These are phyloP conservation scores for Lepas anatifera DNA, from an alignment of 2,888 invertebrate species.

Conservation along the genomic window DNA sequence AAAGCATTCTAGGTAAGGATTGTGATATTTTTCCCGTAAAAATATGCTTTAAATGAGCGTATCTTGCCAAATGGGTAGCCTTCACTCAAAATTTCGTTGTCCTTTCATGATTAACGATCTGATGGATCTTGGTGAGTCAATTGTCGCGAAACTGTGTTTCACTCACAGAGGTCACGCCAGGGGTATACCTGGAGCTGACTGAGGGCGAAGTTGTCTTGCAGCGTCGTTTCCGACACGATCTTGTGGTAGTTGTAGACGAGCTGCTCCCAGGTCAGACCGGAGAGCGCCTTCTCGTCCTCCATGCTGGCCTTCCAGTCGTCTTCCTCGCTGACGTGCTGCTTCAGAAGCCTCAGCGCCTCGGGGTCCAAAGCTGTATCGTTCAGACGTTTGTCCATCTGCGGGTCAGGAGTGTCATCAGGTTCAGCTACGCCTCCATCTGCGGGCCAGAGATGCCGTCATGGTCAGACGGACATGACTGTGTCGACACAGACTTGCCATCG, in stretches of 20 bases:
- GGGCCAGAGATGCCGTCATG: too few relatives aligned
- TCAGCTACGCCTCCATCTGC: too few relatives aligned
- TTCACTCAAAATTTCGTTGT: neutral
- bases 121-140: too few relatives aligned
- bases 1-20: too few relatives aligned
- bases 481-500: neutral
- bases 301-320: conserved; percentile 9
- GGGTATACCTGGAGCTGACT: neutral
- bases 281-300: conserved; percentile 1
- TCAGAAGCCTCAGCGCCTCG: conserved; percentile 15
- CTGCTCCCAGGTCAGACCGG: neutral
- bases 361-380: conserved; percentile 16
- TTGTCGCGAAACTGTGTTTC: neutral
- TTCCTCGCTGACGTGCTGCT: conserved; percentile 19
- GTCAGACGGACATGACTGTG: neutral
- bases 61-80: too few relatives aligned
- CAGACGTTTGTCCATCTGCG: neutral
- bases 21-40: too few relatives aligned
- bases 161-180: neutral
- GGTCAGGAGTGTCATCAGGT: too few relatives aligned
- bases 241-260: neutral
- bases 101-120: neutral
- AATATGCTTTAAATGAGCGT: neutral
- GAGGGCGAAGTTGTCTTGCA: neutral
- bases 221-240: neutral